phyloP scores from a whole-genome alignment of 2,888 invertebrate genomes.

The Flexamia atlantica region DNA sequence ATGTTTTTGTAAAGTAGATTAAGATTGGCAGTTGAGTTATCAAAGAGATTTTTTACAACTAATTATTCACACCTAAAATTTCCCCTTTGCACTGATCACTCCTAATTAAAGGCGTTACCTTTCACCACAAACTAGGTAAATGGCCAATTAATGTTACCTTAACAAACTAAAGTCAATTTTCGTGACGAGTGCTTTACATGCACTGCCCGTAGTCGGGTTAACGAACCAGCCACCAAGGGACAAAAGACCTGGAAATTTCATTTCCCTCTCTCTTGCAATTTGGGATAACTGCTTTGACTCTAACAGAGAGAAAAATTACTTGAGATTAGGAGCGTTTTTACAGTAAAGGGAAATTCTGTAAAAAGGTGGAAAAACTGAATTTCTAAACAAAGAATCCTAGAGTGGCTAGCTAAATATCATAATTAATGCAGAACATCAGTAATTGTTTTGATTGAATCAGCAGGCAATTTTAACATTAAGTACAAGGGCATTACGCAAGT shows the following conservation, averaged over 20 bases:
- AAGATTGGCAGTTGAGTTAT: no score
- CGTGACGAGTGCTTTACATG: constrained; percentile 29
- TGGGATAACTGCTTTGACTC: constrained; percentile 41
- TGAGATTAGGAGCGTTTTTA: constrained; percentile 24
- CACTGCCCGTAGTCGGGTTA: constrained; percentile 2
- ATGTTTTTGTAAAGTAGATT: no score
- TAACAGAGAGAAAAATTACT: constrained; percentile 38
- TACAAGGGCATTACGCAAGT: no score
- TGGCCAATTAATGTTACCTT: constrained; percentile 27
- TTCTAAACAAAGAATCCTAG: not conserved
- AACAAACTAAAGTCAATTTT: constrained; percentile 45
- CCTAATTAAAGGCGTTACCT: not conserved
- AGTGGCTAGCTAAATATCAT: no score
- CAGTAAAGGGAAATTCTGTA: not conserved
- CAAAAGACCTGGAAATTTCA: constrained; percentile 45
- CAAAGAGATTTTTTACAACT: no score
- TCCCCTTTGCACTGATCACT: not conserved
- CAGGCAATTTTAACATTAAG: no score
- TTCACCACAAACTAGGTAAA: constrained; percentile 6
- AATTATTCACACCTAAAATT: no score
- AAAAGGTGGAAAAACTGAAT: not conserved
- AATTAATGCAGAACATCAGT: no score
- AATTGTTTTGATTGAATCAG: no score
- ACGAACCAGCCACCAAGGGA: constrained; percentile 22
- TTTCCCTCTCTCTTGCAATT: constrained; percentile 43